Evolutionary conservation across 1,140 invertebrate genomes (phyloP), one percentile per base, ranked within the genome.

Genomic region (Plodia interpunctella): DNA sequence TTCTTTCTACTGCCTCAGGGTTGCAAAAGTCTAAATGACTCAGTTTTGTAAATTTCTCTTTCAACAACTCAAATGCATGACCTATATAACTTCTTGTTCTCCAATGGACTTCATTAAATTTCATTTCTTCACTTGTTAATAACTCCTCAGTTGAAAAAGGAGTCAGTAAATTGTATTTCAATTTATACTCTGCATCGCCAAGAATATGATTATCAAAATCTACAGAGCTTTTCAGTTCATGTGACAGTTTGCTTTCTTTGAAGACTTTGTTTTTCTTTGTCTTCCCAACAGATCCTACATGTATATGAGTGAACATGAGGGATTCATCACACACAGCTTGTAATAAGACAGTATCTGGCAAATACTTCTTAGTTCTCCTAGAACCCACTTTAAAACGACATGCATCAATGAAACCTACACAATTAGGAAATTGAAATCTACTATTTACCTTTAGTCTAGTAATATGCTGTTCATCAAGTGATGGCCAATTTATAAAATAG

Each of bases 251-350:
- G 38, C 84, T 89, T 25, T 87, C 80, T 65, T 73, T 83, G 57
- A 79, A 89, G 8, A 89, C 69, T 72, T 70, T 79, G 54, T 50
- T 75, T 70, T 87, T 89, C 49, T 69, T 74, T 28, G 74, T 80
- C 28, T 64, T 70, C n/a, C 84, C 80, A 53, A 82, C 68, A 55
- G 74, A 68, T 10, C 83, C 79, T 19, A 87, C 55, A 57, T 82
- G 72, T 56, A 86, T 72, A 64, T 89, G 80, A 57, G 78, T 76
- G 64, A 89, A 89, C 68, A 80, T 76, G 3, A 84, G 65, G 17
- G 74, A 77, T 59, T 89, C 87, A 72, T 89, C 80, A 78, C 87
- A 89, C 15, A 89, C 87, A 35, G 78, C 87, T 78, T 89, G 87
- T n/a, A 89, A 62, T 5, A 88, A 63, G 20, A 89, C 70, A 51